Evolutionary conservation across 2,888 invertebrate genomes (phyloP).

Genomic region (Ametastegia equiseti): DNA sequence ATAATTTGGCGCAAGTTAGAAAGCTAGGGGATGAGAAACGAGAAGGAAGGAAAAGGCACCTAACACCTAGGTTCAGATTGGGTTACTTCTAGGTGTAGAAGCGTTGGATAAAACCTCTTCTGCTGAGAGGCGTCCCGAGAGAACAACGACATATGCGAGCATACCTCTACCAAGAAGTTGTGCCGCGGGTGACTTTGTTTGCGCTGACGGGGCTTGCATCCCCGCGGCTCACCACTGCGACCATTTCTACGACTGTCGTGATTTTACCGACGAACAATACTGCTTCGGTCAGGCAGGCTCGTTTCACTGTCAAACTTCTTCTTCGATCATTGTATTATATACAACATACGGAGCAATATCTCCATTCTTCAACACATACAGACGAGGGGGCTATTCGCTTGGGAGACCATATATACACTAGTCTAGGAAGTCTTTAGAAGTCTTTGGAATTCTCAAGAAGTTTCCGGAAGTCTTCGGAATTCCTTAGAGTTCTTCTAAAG

Average conservation of each 20-base stretch:
- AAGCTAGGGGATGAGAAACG: background rate
- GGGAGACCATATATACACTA: no score
- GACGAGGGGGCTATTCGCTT: no score
- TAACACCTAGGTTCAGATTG: slow-evolving; percentile 68
- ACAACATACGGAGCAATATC: no score
- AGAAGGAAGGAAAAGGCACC: slow-evolving; percentile 3
- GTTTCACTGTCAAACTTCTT: slow-evolving; percentile 42
- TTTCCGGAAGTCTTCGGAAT: no score
- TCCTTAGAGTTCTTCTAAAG: no score
- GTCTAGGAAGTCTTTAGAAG: no score
- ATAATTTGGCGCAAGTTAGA: background rate
- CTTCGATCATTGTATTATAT: slow-evolving; percentile 9
- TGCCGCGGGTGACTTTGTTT: slow-evolving; percentile 77
- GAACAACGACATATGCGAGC: slow-evolving; percentile 40
- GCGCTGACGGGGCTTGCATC: slow-evolving; percentile 86
- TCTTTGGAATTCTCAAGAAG: no score
- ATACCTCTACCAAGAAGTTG: slow-evolving; percentile 65
- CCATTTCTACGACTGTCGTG: slow-evolving; percentile 93
- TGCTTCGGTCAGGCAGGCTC: slow-evolving; percentile 82
- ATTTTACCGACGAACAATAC: slow-evolving; percentile 94
- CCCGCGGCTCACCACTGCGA: slow-evolving; percentile 88
- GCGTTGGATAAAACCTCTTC: slow-evolving; percentile 70
- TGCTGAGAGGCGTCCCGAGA: slow-evolving; percentile 64
- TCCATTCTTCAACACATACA: background rate
- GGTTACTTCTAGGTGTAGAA: slow-evolving; percentile 74